Evolutionary conservation across 2,888 invertebrate species (phyloP).

Genomic region (Anthophora plumipes): DNA sequence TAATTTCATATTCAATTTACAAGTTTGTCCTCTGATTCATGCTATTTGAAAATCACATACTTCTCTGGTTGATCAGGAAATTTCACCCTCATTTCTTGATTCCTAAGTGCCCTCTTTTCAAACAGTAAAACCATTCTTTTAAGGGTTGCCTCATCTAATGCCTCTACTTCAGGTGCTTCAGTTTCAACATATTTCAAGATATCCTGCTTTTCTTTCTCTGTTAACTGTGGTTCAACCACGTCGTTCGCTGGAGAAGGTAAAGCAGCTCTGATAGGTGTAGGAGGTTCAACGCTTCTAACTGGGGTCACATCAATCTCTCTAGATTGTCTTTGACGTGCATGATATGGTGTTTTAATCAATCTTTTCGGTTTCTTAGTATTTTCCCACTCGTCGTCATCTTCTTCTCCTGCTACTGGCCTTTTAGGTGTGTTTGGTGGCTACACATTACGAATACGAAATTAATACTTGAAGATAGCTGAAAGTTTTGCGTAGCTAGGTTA

Average conservation of each 20-base stretch:
- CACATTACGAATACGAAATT: neutral
- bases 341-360: constrained; percentile 85
- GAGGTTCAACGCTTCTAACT: constrained; percentile 74
- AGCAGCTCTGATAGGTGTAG: constrained; percentile 80
- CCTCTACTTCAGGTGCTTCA: constrained; percentile 93
- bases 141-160: constrained; percentile 93
- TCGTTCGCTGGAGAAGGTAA: constrained; percentile 86
- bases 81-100: constrained; percentile 99
- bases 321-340: constrained; percentile 82
- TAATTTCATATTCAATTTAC: constrained; percentile 3
- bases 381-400: constrained; percentile 88
- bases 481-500: constrained; percentile 35
- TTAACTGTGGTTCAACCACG: constrained; percentile 87
- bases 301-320: constrained; percentile 74
- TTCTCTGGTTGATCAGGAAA: constrained; percentile 98
- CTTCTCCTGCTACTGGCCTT: constrained; percentile 88
- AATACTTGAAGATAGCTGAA: neutral
- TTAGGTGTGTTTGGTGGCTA: constrained; percentile 94
- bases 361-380: constrained; percentile 86
- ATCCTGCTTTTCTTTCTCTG: constrained; percentile 91
- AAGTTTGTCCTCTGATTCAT: neutral
- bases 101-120: constrained; percentile 96
- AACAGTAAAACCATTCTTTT: constrained; percentile 96
- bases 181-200: constrained; percentile 93
- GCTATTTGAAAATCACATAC: constrained; percentile 78